Base-by-base conservation (phyloP, 2,888 invertebrate genomes). In the Pseudococcus longispinus region DNA sequence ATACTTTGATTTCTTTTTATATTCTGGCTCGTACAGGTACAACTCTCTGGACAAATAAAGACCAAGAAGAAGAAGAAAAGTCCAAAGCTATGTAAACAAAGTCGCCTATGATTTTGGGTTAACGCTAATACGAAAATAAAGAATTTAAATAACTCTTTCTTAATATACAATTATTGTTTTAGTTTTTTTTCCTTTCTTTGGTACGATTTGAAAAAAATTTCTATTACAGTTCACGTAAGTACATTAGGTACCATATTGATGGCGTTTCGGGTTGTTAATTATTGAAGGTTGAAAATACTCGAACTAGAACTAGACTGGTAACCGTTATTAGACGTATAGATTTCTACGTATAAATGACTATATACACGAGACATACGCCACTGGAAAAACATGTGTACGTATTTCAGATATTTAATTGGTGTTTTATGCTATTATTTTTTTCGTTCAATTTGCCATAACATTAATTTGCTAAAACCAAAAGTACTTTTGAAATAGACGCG, bases 231-330 rank as follows among this genome's bases (percentile, higher is more conserved):
- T 11, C 65, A n/a, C 11, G 15, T 29, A 29, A 23, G 60, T 23
- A 60, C 20, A 8, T 15, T 70, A 23, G 65, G 29, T 70, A 70
- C 15, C 15, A 70, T 70, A 70, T 29, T 65, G 70, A 70, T 70
- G 70, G 70, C 70, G 70, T 70, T 70, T 70, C 70, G 29, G 70
- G 70, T 70, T 70, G 70, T 70, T 70, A 70, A 70, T 70, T 70
- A 70, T 60, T 60, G 60, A 60, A 60, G 60, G 60, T 60, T 60
- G 60, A 60, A 60, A 60, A 60, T 23, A 60, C 15, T 11, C 55
- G 15, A 32, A 70, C 70, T 1, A 23, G 65, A 65, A 65, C 23
- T 70, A 70, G 70, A 29, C 29, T 29, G 70, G 70, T 29, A 29
- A 29, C 70, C 32, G 32, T 70, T 70, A 70, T 29, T 55, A 55